phyloP scores from a whole-genome alignment of 2,888 invertebrate genomes.

The Biston betularia region DNA sequence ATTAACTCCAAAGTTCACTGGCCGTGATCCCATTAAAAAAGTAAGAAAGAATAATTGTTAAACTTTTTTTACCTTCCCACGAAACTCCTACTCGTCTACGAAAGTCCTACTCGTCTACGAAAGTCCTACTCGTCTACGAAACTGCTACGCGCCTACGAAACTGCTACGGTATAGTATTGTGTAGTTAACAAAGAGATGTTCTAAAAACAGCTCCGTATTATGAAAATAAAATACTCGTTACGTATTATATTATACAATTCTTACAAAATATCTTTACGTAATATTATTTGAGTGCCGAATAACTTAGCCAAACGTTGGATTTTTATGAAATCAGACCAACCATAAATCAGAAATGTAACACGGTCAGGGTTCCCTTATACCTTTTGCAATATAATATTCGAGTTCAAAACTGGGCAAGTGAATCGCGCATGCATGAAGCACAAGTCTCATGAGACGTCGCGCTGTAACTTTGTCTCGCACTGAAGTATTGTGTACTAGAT shows the following conservation, averaged over 20 bases:
- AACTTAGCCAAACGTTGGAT: not conserved
- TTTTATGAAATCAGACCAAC: not conserved
- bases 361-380: not conserved
- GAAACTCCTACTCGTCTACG: constrained; percentile 14
- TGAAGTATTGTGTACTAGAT: constrained; percentile 15
- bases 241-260: not conserved
- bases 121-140: constrained; percentile 12
- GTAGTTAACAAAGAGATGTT: too few relatives aligned
- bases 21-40: too few relatives aligned
- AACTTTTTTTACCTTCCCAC: constrained; percentile 1
- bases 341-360: constrained; percentile 1
- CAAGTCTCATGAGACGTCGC: constrained; percentile 10
- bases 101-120: constrained; percentile 15
- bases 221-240: not conserved
- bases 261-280: not conserved
- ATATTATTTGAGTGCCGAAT: not conserved
- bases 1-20: too few relatives aligned
- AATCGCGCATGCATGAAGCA: constrained; percentile 30
- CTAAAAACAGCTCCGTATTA: not conserved
- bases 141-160: constrained; percentile 13
- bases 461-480: constrained; percentile 19
- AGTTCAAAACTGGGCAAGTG: constrained; percentile 21
- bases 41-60: too few relatives aligned
- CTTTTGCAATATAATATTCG: constrained; percentile 11
- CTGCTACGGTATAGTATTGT: constrained; percentile 13